phyloP scores from a whole-genome alignment of 2,113 vertebrate species.

The Acrocephalus kingi region DNA sequence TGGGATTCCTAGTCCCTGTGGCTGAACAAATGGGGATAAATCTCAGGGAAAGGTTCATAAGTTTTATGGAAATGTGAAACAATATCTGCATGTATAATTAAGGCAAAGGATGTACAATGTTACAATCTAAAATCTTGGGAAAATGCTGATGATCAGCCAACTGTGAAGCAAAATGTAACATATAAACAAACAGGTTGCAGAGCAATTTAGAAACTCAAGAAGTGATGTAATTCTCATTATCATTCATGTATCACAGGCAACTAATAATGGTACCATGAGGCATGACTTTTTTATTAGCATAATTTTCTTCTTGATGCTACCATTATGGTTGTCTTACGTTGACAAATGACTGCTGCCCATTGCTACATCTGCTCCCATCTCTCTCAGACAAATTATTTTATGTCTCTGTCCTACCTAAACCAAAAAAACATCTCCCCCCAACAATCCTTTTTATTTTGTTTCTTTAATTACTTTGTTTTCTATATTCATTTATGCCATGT shows the following conservation, averaged over 20 bases:
- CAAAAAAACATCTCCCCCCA: background rate
- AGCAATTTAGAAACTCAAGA: conserved; percentile 9
- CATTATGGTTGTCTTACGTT: conserved; percentile 32
- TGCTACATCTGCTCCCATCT: conserved; percentile 28
- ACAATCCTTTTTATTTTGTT: background rate
- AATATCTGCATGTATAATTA: background rate
- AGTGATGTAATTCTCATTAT: conserved; percentile 42
- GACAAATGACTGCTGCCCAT: conserved; percentile 57
- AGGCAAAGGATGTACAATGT: background rate
- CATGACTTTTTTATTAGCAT: conserved; percentile 40
- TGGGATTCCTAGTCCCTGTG: background rate
- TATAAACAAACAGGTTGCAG: background rate
- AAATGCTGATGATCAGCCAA: background rate
- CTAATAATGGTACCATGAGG: conserved; percentile 24
- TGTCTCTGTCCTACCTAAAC: background rate
- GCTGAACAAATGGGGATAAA: background rate
- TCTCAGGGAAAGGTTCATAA: background rate
- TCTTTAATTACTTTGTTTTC: background rate
- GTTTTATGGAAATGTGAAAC: background rate
- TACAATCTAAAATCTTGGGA: background rate
- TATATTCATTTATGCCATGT: background rate
- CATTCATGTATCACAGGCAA: background rate
- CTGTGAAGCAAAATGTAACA: background rate
- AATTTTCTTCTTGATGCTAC: conserved; percentile 34
- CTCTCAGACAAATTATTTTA: background rate